Percentiles rank a stretch among this genome's conserved stretches.
Conservation (phyloP, 2,888 invertebrate species). For the Clitarchus hookeri region DNA sequence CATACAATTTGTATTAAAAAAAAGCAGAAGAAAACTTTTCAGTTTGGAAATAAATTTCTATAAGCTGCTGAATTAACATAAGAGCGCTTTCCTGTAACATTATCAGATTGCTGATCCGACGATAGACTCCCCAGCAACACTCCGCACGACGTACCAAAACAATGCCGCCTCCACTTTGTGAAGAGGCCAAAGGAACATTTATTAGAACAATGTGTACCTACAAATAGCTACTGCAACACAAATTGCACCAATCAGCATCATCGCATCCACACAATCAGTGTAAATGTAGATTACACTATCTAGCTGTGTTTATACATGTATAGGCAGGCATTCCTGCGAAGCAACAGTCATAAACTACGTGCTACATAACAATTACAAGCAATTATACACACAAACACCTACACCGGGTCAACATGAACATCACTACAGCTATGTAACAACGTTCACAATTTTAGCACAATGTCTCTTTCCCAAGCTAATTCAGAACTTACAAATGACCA, state of each 20-base stretch:
- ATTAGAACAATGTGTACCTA: neutral
- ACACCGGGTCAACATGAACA: neutral
- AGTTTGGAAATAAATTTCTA: neutral
- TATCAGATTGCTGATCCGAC: too few species aligned
- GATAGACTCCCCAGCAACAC: too few species aligned
- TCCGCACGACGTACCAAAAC: neutral
- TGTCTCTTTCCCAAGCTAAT: neutral
- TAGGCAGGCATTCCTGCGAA: neutral
- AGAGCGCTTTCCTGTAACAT: too few species aligned
- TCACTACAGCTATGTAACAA: neutral
- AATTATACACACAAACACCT: neutral
- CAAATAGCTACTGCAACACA: neutral
- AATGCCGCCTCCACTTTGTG: neutral
- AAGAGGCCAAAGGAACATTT: neutral
- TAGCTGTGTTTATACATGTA: too few species aligned
- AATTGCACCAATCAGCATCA: neutral
- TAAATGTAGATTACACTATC: too few species aligned
- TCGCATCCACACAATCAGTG: too few species aligned
- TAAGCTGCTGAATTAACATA: neutral
- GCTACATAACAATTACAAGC: conserved; percentile 9
- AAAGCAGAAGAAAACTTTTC: neutral
- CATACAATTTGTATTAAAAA: neutral
- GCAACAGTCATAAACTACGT: neutral
- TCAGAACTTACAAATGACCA: neutral
- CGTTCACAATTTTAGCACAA: neutral